Evolutionary conservation across 2,888 invertebrate genomes (phyloP), one percentile per base, ranked within the genome.

Genomic region (Boloria euphrosyne): DNA sequence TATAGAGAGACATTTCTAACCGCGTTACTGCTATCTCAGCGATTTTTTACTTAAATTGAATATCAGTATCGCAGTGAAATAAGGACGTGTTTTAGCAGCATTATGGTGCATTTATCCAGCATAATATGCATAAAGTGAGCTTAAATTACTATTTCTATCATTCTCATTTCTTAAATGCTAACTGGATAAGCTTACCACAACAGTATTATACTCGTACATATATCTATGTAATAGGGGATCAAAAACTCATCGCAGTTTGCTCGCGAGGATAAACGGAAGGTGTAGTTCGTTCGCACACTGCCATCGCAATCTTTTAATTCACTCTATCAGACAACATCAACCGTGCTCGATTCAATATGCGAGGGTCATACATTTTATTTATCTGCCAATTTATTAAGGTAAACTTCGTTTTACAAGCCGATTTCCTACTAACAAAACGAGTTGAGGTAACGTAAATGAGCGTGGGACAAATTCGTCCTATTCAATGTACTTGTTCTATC

Each of bases 271-370:
- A 78, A 75, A 73, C 81, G 80, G 79, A 82, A 80, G 76, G 73
- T 72, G 75, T 74, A 70, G 70, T 70, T 75, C 70, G 74, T 75
- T 76, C 74, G 73, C 76, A 74, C 75, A 74, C 72, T 71, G 74
- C 73, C 72, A 68, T 73, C 74, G 80, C 84, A 85, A 85, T 86
- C 81, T 81, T 82, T 81, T 84, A 83, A 86, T 84, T 83, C 76
- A 81, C 78, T 76, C 79, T 76, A 80, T 78, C 76, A 79, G 75
- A 73, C 79, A 74, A 79, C 72, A 68, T 76, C 77, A 80, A 76
- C 78, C 78, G 73, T 75, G 74, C 73, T 47, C 62, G 51, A 62
- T 57, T 50, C 52, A 53, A 46, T 57, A 57, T 38, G 46, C 47
- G 52, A 76, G 68, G 77, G 74, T 71, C 69, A 74, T 67, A 66